phyloP scores from a whole-genome alignment of 2,797 vertebrate genomes.

The Melanotaenia maccullochi region DNA sequence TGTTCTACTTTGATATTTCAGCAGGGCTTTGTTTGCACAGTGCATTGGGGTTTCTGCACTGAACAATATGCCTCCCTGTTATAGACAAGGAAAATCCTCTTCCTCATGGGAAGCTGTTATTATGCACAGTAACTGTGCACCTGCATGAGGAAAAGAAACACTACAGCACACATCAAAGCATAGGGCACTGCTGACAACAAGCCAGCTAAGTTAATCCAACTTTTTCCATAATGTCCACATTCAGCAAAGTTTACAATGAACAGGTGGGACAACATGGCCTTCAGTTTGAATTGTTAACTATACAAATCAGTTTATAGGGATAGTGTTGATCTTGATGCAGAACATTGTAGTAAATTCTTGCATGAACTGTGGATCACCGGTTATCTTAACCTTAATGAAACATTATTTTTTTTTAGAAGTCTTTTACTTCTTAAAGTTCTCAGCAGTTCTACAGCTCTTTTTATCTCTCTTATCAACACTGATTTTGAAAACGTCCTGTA shows the following conservation, averaged over 20 bases:
- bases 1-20: background rate
- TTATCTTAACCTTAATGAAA: background rate
- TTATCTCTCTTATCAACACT: background rate
- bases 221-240: constrained; percentile 1
- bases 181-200: constrained; percentile 12
- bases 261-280: background rate
- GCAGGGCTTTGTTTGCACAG: constrained; percentile 10
- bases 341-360: background rate
- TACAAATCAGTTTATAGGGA: background rate
- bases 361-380: background rate
- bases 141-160: constrained; percentile 2
- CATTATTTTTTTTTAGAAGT: background rate
- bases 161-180: constrained; percentile 15
- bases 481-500: background rate
- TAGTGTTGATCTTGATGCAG: no score
- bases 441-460: background rate
- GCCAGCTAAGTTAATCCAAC: constrained; percentile 2
- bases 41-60: background rate
- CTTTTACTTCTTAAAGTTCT: background rate
- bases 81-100: constrained; percentile 25
- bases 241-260: background rate
- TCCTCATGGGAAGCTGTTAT: constrained; percentile 18
- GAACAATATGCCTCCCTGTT: constrained; percentile 4
- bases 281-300: background rate
- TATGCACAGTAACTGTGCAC: constrained; percentile 15